Base-by-base conservation (phyloP, 2,113 vertebrate species). In the Riparia riparia region DNA sequence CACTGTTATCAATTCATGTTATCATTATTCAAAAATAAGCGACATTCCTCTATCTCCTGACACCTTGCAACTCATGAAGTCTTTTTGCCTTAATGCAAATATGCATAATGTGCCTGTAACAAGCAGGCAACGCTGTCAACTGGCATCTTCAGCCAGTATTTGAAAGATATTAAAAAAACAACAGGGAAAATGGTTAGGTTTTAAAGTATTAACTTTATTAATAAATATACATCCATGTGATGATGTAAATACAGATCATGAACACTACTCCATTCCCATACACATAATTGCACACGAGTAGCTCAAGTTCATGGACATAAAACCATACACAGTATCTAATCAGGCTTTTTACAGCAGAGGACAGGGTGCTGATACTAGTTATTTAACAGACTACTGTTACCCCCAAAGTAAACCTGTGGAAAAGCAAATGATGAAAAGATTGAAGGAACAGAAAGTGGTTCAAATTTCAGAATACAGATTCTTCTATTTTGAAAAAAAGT, bases 171-270 rank as follows among this genome's bases (percentile, higher is more conserved):
- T 17, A 32, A 45, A 56, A 57, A 29, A 82, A 69, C 13, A 31
- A 1, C 31, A 31, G 70, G 39, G 45, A 73, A 72, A 68, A 34
- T 1, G 2, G 28, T 32, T 95, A 71, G 65, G 70, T 94, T 97
- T 98, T 97, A 97, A 98, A 97, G 97, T 97, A 98, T 96, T 98
- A 96, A 98, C 98, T 98, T 98, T 98, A 98, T 98, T 98, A 98
- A 98, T 98, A 98, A 98, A 98, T 98, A 98, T 98, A 98, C 98
- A 98, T 98, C 98, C 97, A 98, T 98, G 98, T 98, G 98, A 98
- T 98, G 97, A 98, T 98, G 97, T 98, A 98, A 97, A 97, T 98
- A 98, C 98, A 98, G 97, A 98, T 98, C 98, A 98, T 98, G 98
- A 98, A 98, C 98, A 98, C 98, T 98, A 98, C 98, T 98, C 98